Conservation (phyloP, 2,888 invertebrate species). For the Cheilosia grossa region DNA sequence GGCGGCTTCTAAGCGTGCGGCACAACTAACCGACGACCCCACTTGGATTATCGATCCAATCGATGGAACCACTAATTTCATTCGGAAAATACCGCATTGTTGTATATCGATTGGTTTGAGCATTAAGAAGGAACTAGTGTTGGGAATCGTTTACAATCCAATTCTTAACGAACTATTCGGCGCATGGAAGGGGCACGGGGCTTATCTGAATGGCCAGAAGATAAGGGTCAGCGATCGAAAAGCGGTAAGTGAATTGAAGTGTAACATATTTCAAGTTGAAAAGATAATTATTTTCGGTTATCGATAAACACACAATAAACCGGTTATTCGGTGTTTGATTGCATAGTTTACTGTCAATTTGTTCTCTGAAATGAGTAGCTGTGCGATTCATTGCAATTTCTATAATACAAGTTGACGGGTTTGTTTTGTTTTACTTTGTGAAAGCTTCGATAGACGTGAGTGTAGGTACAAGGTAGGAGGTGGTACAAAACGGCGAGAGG, state of each 20-base stretch:
- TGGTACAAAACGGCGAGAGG: too few species aligned
- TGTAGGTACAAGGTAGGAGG: too few species aligned
- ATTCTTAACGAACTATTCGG: slow-evolving; percentile 88
- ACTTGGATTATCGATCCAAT: slow-evolving; percentile 95
- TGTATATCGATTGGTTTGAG: slow-evolving; percentile 88
- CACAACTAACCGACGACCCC: slow-evolving; percentile 87
- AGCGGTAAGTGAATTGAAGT: slow-evolving; percentile 77
- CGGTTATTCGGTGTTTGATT: neutral
- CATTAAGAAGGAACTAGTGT: slow-evolving; percentile 85
- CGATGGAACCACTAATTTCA: slow-evolving; percentile 94
- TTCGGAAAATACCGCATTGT: slow-evolving; percentile 87
- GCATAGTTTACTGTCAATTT: neutral
- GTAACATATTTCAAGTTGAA: too few species aligned
- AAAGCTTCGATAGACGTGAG: too few species aligned
- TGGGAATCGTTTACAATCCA: slow-evolving; percentile 92
- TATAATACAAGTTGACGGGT: too few species aligned
- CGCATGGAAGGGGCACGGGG: slow-evolving; percentile 89
- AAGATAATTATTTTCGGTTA: neutral
- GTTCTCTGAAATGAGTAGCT: too few species aligned
- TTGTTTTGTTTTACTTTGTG: too few species aligned
- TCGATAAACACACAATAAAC: neutral
- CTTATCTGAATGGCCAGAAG: slow-evolving; percentile 88
- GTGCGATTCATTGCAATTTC: too few species aligned
- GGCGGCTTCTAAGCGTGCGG: slow-evolving; percentile 79
- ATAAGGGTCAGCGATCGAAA: slow-evolving; percentile 83